Evolutionary conservation across 2,888 invertebrate species (phyloP).

Genomic region (Phorcus lineatus): DNA sequence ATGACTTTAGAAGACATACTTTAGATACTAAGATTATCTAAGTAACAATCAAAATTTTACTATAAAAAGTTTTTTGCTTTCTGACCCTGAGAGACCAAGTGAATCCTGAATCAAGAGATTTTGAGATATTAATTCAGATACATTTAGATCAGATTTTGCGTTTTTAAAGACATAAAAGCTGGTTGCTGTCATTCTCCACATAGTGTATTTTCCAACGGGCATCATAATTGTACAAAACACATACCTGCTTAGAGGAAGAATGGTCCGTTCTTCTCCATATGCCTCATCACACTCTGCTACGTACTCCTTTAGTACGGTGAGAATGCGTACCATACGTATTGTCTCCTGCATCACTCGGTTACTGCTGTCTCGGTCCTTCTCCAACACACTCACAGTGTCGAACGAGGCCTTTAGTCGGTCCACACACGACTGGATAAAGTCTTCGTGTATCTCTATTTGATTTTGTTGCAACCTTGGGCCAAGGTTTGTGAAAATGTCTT

Average conservation of each 20-base stretch:
- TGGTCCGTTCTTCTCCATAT: conserved; percentile 87
- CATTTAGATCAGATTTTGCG: too few relatives aligned
- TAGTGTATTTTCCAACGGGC: too few relatives aligned
- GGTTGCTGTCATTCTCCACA: too few relatives aligned
- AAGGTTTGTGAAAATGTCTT: conserved; percentile 94
- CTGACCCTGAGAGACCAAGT: too few relatives aligned
- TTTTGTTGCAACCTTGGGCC: conserved; percentile 89
- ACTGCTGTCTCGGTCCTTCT: conserved; percentile 74
- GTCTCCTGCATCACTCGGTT: conserved; percentile 82
- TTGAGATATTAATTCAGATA: too few relatives aligned
- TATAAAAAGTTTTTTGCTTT: too few relatives aligned
- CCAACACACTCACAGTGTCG: conserved; percentile 81
- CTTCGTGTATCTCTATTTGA: conserved; percentile 89
- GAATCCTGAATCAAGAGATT: too few relatives aligned
- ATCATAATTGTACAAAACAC: conserved; percentile 22
- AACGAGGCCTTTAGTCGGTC: conserved; percentile 86
- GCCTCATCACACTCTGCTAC: conserved; percentile 91
- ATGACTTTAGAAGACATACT: too few relatives aligned
- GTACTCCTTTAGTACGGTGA: conserved; percentile 95
- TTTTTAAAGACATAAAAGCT: too few relatives aligned
- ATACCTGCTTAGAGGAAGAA: conserved; percentile 88
- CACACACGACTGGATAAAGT: conserved; percentile 93
- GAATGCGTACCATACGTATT: conserved; percentile 88
- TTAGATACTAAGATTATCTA: too few relatives aligned
- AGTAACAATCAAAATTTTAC: too few relatives aligned